Evolutionary conservation across 2,797 vertebrate species (phyloP), one percentile per base, ranked within the genome.

Genomic region (Sciurus vulgaris): DNA sequence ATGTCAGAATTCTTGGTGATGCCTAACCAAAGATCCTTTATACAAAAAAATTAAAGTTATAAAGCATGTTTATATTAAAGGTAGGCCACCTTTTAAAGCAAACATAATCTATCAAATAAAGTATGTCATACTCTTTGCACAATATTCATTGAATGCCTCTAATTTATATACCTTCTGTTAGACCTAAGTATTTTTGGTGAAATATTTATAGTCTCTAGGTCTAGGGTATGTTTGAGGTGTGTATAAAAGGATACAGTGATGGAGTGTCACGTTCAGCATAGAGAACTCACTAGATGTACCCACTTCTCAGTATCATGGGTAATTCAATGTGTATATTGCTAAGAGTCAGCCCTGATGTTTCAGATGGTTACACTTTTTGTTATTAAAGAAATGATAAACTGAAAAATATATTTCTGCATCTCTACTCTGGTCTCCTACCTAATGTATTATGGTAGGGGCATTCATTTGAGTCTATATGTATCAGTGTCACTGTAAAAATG

Each of bases 321-420:
- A 33, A 61, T 38, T 59, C 70, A 93, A 13, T 82, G 33, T 95
- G 38, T 86, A 11, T 74, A 28, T 74, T 69, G 11, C 82, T 82
- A 51, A 56, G 44, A 81, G 30, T 74, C 54, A 92, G 18, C 33
- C 74, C 69, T 78, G 79, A 28, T 91, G 59, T 28, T 86, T 76
- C 91, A 89, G 33, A 91, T 10, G 44, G 83, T 4, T 69, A 54
- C 17, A 49, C 59, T 95, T 69, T 76, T 81, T 94, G n/a, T 92
- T 93, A 47, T 44, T 88, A 93, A 93, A 93, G 69, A 90, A 93
- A 81, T 72, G 44, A 69, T 74, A 61, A 92, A 59, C 51, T 89
- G 7, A 74, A 74, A 20, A 89, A 22, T 72, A 22, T 28, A 73
- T 69, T 91, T 91, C 24, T 86, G 28, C 35, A 49, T 69, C 35